These are phyloP conservation scores for Petrocephalus microphthalmus DNA, from an alignment of 2,113 vertebrate species.

Conservation along the genomic window DNA sequence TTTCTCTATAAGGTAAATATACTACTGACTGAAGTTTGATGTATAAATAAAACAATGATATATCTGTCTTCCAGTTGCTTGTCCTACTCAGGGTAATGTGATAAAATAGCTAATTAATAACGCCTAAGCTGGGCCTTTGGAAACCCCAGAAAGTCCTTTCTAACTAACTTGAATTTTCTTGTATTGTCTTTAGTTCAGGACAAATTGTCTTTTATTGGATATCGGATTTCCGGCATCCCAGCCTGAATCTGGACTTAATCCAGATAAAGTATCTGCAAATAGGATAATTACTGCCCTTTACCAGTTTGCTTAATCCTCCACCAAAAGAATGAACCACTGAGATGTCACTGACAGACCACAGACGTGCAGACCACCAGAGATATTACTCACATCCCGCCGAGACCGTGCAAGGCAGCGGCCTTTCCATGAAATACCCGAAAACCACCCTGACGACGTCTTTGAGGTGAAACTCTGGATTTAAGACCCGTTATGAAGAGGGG, in stretches of 20 bases:
- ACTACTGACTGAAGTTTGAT: background rate
- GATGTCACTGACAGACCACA: constrained; percentile 1
- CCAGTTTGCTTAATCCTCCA: constrained; percentile 2
- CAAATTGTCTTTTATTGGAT: background rate
- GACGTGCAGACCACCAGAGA: background rate
- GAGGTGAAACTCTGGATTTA: background rate
- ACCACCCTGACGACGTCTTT: background rate
- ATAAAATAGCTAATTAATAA: background rate
- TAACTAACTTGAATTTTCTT: background rate
- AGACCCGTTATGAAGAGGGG: background rate
- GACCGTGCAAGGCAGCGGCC: background rate
- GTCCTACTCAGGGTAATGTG: background rate
- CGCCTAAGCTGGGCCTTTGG: background rate
- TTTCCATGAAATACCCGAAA: background rate
- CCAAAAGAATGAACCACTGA: background rate
- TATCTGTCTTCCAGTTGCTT: background rate
- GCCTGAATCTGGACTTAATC: background rate
- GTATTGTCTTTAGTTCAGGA: background rate
- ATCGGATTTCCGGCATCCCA: background rate
- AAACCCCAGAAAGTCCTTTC: background rate
- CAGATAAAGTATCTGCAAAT: background rate
- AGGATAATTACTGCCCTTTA: background rate
- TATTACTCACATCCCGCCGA: background rate
- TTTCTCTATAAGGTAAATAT: background rate
- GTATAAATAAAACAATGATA: background rate